Conservation (phyloP, 2,888 invertebrate genomes). For the Therioaphis trifolii region DNA sequence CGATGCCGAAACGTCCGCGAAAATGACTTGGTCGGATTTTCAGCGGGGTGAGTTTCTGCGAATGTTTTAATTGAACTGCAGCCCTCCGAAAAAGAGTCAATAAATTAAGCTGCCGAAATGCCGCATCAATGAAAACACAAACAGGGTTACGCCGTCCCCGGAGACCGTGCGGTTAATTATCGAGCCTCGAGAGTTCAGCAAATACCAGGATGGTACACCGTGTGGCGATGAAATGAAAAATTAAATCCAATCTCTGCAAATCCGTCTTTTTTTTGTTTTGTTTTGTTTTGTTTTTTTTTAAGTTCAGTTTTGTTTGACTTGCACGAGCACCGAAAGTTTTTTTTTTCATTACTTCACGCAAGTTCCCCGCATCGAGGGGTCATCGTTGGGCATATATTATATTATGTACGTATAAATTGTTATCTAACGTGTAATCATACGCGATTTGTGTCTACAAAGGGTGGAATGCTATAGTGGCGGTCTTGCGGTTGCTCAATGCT, state of each 20-base stretch:
- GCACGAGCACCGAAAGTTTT: not conserved
- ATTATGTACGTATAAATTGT: not conserved
- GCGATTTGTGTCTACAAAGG: constrained; percentile 20
- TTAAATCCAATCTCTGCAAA: constrained; percentile 55
- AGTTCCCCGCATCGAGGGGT: constrained; percentile 10
- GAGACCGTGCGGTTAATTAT: constrained; percentile 61
- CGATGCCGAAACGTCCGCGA: constrained; percentile 46
- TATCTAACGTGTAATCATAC: constrained; percentile 35
- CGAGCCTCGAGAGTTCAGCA: constrained; percentile 51
- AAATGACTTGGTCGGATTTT: constrained; percentile 37
- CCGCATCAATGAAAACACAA: constrained; percentile 61
- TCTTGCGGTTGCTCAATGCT: not conserved
- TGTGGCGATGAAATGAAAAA: constrained; percentile 52
- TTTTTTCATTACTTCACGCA: constrained; percentile 19
- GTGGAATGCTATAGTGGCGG: not conserved
- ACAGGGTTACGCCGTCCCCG: constrained; percentile 33
- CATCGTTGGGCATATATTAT: constrained; percentile 39
- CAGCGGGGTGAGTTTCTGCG: constrained; percentile 1
- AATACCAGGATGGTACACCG: constrained; percentile 27
- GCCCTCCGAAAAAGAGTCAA: constrained; percentile 56
- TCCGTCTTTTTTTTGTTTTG: constrained; percentile 12
- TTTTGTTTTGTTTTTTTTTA: constrained; percentile 39
- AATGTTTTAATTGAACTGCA: constrained; percentile 59
- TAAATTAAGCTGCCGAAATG: constrained; percentile 49
- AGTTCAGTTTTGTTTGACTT: constrained; percentile 40